A percentile compares a stretch with the other conserved stretches of the same genome.
Evolutionary conservation across 2,888 invertebrate genomes (phyloP).

Genomic region (Halocaridina rubra): DNA sequence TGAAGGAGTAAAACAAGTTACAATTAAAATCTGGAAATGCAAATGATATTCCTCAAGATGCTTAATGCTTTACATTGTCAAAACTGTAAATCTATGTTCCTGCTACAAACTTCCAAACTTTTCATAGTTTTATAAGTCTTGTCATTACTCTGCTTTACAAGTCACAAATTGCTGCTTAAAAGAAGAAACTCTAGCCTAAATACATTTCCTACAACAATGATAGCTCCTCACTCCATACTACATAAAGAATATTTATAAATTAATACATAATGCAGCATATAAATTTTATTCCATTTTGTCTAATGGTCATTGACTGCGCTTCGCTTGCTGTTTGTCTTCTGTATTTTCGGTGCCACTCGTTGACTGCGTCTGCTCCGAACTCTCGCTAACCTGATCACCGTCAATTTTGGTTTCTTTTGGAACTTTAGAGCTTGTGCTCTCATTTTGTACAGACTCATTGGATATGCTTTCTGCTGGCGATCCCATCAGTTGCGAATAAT

Average conservation of each 20-base stretch:
- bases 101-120: no score
- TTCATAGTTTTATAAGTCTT: no score
- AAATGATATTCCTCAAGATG: no score
- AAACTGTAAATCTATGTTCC: no score
- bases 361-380: neutral
- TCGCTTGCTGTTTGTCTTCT: slow-evolving; percentile 33
- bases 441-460: neutral
- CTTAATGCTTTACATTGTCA: no score
- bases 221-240: no score
- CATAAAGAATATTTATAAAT: no score
- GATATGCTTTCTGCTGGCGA: neutral
- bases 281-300: neutral
- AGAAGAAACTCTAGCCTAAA: no score
- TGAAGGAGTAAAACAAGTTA: neutral
- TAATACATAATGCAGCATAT: no score
- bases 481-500: neutral
- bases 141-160: no score
- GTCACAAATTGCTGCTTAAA: no score
- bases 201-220: no score
- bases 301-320: slow-evolving; percentile 36
- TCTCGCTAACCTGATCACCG: neutral
- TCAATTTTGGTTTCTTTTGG: neutral
- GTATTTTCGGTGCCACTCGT: neutral
- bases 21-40: neutral
- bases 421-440: neutral